Percentiles rank a stretch among this genome's conserved stretches.
phyloP scores from a whole-genome alignment of 1,140 invertebrate genomes.

The Ceratosolen solmsi region DNA sequence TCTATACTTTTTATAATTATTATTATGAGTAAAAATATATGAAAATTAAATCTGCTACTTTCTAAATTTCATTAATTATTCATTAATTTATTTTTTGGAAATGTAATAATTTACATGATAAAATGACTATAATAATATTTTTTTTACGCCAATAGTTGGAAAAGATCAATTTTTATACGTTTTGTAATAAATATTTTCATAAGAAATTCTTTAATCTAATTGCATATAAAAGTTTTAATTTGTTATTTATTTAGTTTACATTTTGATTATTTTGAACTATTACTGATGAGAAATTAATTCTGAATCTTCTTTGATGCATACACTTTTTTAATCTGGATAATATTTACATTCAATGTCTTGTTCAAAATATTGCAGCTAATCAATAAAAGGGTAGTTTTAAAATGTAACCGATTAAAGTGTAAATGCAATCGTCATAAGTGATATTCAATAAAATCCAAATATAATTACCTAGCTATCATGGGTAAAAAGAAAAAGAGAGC shows the following conservation, averaged over 20 bases:
- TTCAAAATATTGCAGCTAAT: not conserved
- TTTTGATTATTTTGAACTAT: no score
- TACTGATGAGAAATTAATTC: not conserved
- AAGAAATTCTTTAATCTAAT: not conserved
- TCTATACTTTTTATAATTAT: not conserved
- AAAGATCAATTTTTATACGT: not conserved
- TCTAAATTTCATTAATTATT: no score
- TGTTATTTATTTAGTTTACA: no score
- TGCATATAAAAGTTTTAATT: no score
- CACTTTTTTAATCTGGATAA: not conserved
- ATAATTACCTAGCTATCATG: not conserved
- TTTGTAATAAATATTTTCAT: not conserved
- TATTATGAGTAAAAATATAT: not conserved
- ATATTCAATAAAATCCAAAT: slow-evolving; percentile 12
- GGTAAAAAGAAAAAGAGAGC: not conserved
- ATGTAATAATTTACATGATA: not conserved
- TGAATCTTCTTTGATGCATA: not conserved
- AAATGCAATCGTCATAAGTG: slow-evolving; percentile 1
- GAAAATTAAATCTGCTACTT: not conserved
- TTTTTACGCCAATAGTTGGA: not conserved
- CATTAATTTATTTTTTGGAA: no score
- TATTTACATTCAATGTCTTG: not conserved
- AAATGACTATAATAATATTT: not conserved
- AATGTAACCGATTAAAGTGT: slow-evolving; percentile 16
- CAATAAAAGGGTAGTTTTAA: not conserved